phyloP scores from a whole-genome alignment of 2,888 invertebrate species.

The Julus scandinavius region DNA sequence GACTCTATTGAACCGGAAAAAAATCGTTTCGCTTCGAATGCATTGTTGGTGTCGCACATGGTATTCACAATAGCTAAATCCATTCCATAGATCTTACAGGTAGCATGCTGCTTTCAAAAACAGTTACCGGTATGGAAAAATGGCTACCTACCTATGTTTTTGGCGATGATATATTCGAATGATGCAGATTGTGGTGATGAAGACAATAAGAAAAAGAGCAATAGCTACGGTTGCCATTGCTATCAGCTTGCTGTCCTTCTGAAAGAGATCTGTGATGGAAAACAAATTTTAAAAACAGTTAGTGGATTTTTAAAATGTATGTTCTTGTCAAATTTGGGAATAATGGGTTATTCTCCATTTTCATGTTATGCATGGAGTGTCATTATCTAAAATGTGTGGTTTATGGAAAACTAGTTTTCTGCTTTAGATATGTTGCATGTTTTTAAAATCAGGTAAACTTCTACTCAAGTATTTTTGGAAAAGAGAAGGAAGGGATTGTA shows the following conservation, averaged over 20 bases:
- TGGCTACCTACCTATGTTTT: background rate
- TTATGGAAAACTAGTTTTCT: no score
- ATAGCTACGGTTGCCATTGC: background rate
- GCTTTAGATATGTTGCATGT: no score
- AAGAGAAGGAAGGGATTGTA: no score
- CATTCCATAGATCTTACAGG: background rate
- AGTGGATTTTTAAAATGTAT: background rate
- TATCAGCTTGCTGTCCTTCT: background rate
- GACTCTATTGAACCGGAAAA: background rate
- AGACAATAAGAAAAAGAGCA: background rate
- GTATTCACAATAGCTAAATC: background rate
- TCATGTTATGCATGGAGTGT: no score
- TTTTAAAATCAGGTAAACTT: no score
- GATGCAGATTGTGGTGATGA: conserved; percentile 17
- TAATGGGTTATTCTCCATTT: no score
- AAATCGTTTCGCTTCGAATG: background rate
- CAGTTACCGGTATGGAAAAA: background rate
- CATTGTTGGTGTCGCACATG: background rate
- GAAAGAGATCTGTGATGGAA: background rate
- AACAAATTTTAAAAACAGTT: background rate
- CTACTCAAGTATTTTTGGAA: no score
- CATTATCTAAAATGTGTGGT: no score
- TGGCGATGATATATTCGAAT: conserved; percentile 6
- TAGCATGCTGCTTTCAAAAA: background rate
- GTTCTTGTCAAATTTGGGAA: no score